Evolutionary conservation across 2,113 vertebrate genomes (phyloP).

Genomic region (Arvicanthis niloticus): DNA sequence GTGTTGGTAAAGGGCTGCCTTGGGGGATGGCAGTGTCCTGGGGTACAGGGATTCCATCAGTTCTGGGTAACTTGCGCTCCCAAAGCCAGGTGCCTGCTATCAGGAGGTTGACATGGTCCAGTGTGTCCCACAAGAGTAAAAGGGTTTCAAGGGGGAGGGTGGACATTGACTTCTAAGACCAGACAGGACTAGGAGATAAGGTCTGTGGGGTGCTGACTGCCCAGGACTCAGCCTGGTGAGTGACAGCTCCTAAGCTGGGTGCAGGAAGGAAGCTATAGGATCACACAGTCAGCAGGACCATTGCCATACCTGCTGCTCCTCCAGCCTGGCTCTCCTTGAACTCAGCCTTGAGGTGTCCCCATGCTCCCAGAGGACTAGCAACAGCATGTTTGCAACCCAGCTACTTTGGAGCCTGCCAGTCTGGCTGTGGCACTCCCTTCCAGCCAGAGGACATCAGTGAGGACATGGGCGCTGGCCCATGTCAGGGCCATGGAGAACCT

Average conservation of each 20-base stretch:
- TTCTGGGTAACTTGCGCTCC: background rate
- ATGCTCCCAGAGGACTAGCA: background rate
- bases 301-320: too few species aligned
- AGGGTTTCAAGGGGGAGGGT: background rate
- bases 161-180: background rate
- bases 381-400: background rate
- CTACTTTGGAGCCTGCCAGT: background rate
- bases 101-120: background rate
- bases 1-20: background rate
- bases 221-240: background rate
- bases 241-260: background rate
- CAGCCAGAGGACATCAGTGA: background rate
- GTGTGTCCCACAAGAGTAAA: background rate
- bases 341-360: background rate
- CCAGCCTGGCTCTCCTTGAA: background rate
- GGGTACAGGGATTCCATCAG: background rate
- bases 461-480: rapidly evolving
- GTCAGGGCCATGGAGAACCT: background rate
- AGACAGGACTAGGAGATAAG: background rate
- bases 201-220: background rate
- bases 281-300: background rate
- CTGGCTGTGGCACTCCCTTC: background rate
- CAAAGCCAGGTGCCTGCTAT: background rate
- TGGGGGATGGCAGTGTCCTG: background rate
- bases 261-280: background rate